A percentile compares a stretch with the other conserved stretches of the same genome.
Conservation (phyloP, 2,888 invertebrate species). For the Micropterix aruncella region DNA sequence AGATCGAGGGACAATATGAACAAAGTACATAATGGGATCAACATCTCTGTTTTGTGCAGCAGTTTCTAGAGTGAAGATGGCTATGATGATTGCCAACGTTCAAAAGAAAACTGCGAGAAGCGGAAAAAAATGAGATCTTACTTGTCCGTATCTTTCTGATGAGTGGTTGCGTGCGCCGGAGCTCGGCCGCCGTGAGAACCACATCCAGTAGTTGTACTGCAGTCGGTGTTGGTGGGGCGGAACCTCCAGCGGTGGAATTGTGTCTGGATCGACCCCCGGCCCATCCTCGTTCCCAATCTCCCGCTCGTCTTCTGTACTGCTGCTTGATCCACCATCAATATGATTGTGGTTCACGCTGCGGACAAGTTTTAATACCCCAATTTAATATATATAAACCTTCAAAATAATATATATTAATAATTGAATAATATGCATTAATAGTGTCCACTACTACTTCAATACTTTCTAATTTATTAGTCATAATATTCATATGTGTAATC, state of each 20-base stretch:
- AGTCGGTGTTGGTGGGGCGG: slow-evolving; percentile 80
- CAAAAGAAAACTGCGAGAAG: slow-evolving; percentile 18
- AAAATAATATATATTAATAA: slow-evolving; percentile 1
- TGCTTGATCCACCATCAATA: neutral
- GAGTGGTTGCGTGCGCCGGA: slow-evolving; percentile 29
- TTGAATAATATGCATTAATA: neutral
- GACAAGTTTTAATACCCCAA: too few relatives aligned
- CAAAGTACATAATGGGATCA: slow-evolving; percentile 36
- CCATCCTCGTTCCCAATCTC: neutral
- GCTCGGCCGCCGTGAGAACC: slow-evolving; percentile 56
- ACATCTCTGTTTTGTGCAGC: slow-evolving; percentile 20
- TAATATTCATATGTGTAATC: too few relatives aligned
- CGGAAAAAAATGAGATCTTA: too few relatives aligned
- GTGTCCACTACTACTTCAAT: slow-evolving; percentile 1
- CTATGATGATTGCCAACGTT: too few relatives aligned
- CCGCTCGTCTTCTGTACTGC: neutral
- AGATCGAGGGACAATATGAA: too few relatives aligned
- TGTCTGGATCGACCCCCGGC: neutral
- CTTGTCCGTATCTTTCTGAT: slow-evolving; percentile 36
- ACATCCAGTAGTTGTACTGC: slow-evolving; percentile 88
- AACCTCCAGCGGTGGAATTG: slow-evolving; percentile 45
- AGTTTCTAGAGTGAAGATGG: too few relatives aligned
- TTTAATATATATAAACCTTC: too few relatives aligned
- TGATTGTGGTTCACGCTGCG: neutral
- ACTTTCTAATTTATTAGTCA: too few relatives aligned